Percentiles rank a stretch among this genome's conserved stretches.
Conservation (phyloP, 1,140 invertebrate genomes). For the Drosophila teissieri region DNA sequence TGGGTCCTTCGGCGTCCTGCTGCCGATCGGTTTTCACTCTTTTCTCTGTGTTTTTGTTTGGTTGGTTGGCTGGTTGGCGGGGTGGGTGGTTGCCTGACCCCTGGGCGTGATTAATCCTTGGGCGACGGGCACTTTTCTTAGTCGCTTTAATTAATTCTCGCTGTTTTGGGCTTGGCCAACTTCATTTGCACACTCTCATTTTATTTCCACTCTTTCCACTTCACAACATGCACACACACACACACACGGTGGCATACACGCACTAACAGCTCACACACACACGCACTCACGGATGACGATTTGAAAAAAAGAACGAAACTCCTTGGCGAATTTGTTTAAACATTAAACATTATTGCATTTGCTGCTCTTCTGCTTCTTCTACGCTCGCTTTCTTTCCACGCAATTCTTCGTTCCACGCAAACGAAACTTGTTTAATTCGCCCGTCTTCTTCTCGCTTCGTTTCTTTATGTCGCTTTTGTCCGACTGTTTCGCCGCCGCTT, state of each 20-base stretch:
- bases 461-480: constrained; percentile 47
- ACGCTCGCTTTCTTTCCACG: constrained; percentile 40
- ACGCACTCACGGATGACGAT: constrained; percentile 32
- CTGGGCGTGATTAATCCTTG: constrained; percentile 14
- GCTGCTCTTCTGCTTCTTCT: constrained; percentile 19
- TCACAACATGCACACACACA: constrained; percentile 35
- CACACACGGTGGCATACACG: constrained; percentile 24
- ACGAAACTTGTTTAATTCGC: constrained; percentile 75
- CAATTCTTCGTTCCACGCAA: constrained; percentile 58
- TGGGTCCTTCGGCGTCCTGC: constrained; percentile 36
- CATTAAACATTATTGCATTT: constrained; percentile 52
- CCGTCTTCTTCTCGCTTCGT: constrained; percentile 29
- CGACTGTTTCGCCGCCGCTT: constrained; percentile 45
- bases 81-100: constrained; percentile 17
- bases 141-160: constrained; percentile 48
- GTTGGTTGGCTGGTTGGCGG: neutral
- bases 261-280: constrained; percentile 1
- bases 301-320: constrained; percentile 43
- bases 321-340: constrained; percentile 43
- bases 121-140: constrained; percentile 26
- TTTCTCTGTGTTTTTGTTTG: neutral
- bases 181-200: constrained; percentile 64
- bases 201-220: constrained; percentile 8
- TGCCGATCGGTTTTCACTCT: constrained; percentile 24
- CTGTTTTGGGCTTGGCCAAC: constrained; percentile 69